Evolutionary conservation across 2,113 vertebrate species (phyloP).

Genomic region (Alouatta palliata): DNA sequence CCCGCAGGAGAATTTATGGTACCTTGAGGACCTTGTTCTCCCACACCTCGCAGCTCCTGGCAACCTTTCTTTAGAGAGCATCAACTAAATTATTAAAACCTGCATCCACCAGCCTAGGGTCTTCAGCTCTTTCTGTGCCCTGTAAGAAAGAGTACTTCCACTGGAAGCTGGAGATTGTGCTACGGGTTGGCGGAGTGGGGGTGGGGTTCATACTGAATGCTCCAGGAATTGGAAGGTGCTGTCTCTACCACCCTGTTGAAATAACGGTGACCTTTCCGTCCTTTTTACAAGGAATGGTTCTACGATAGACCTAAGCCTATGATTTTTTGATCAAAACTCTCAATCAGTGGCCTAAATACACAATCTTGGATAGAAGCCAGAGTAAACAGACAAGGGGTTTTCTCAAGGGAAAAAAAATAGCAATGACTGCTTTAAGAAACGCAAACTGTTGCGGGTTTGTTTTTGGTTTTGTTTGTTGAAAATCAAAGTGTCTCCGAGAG

Average conservation of each 20-base stretch:
- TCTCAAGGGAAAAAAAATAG: slow-evolving; percentile 16
- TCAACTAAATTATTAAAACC: not conserved
- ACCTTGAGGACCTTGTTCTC: not conserved
- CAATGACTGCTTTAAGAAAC: not conserved
- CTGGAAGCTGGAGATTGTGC: not conserved
- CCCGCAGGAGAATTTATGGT: not conserved
- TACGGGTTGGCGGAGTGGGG: too few relatives aligned
- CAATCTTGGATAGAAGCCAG: not conserved
- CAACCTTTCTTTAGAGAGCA: not conserved
- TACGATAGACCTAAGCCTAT: not conserved
- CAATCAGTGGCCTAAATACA: not conserved
- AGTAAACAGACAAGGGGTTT: not conserved
- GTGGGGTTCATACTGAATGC: not conserved
- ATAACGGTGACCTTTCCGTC: slow-evolving; percentile 4
- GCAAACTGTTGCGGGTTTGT: not conserved
- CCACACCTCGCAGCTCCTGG: not conserved
- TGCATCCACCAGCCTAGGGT: not conserved
- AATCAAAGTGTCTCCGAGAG: not conserved
- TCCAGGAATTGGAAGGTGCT: not conserved
- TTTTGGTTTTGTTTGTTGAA: not conserved
- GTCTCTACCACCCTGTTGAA: not conserved
- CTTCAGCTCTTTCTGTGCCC: not conserved
- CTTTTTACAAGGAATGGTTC: slow-evolving; percentile 5
- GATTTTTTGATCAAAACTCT: slow-evolving; percentile 36
- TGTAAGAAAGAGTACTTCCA: not conserved